Evolutionary conservation across 2,797 vertebrate species (phyloP).

Genomic region (Lophius americanus): DNA sequence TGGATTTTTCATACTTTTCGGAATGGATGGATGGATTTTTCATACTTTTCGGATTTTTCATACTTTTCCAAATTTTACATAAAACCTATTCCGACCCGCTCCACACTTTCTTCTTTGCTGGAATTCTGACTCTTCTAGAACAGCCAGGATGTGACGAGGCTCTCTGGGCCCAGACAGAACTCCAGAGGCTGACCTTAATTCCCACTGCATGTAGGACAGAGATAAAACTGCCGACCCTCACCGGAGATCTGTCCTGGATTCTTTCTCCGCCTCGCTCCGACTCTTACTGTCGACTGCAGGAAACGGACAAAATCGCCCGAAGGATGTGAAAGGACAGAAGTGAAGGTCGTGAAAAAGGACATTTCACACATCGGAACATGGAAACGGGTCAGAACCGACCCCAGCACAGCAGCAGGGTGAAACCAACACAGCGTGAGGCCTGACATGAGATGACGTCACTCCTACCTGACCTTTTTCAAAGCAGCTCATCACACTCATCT

Average conservation of each 20-base stretch:
- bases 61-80: neutral
- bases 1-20: no score
- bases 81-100: constrained; percentile 5
- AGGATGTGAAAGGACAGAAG: constrained; percentile 13
- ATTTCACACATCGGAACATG: no score
- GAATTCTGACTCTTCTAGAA: constrained; percentile 19
- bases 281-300: constrained; percentile 44
- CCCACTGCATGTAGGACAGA: constrained; percentile 63
- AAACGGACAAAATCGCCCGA: constrained; percentile 38
- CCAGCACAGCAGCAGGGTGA: no score
- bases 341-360: neutral
- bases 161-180: constrained; percentile 41
- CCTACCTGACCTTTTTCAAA: constrained; percentile 37
- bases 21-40: no score
- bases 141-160: constrained; percentile 65
- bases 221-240: constrained; percentile 72
- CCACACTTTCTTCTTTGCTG: constrained; percentile 24
- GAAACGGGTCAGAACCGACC: no score
- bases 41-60: no score
- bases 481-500: neutral
- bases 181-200: constrained; percentile 64
- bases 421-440: neutral
- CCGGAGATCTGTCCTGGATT: constrained; percentile 76
- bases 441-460: neutral
- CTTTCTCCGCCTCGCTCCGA: constrained; percentile 30